phyloP scores from a whole-genome alignment of 35 echinoderm and acorn worm genomes.

The Chiridota heheva region DNA sequence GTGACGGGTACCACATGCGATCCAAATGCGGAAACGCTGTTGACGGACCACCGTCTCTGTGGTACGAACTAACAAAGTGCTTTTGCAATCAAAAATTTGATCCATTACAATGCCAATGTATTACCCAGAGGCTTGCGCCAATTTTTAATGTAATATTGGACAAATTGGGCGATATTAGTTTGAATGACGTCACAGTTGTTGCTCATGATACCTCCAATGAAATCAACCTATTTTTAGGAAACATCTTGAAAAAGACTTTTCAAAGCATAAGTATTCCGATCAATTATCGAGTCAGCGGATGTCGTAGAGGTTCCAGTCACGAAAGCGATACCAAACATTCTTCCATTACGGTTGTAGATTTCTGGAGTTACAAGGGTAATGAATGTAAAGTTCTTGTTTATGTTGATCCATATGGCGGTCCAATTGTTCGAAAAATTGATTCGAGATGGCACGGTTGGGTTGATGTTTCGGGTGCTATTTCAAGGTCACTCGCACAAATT shows the following conservation, averaged over 20 bases:
- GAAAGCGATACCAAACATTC: not conserved
- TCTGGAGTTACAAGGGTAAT: constrained; percentile 46
- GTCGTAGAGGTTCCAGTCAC: not conserved
- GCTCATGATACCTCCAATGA: constrained; percentile 14
- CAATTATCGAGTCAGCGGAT: constrained; percentile 11
- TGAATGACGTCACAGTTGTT: constrained; percentile 19
- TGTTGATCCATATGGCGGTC: constrained; percentile 32
- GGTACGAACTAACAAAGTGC: constrained; percentile 1
- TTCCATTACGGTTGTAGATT: not conserved
- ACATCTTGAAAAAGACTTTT: not conserved
- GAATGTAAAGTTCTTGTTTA: constrained; percentile 26
- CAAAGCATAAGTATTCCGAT: not conserved
- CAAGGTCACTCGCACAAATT: constrained; percentile 13
- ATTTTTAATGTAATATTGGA: not conserved
- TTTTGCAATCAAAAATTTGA: not conserved
- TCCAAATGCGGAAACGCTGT: not conserved
- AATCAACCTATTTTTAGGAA: constrained; percentile 19
- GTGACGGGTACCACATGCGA: constrained; percentile 4
- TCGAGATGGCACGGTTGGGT: constrained; percentile 18
- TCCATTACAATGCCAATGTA: not conserved
- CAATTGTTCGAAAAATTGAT: constrained; percentile 19
- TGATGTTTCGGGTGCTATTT: constrained; percentile 5
- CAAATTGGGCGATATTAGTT: not conserved
- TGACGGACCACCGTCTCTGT: not conserved
- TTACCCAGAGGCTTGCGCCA: not conserved